A percentile compares a stretch with the other conserved stretches of the same genome.
Conservation (phyloP, 2,888 invertebrate genomes). For the Ectobius pallidus region DNA sequence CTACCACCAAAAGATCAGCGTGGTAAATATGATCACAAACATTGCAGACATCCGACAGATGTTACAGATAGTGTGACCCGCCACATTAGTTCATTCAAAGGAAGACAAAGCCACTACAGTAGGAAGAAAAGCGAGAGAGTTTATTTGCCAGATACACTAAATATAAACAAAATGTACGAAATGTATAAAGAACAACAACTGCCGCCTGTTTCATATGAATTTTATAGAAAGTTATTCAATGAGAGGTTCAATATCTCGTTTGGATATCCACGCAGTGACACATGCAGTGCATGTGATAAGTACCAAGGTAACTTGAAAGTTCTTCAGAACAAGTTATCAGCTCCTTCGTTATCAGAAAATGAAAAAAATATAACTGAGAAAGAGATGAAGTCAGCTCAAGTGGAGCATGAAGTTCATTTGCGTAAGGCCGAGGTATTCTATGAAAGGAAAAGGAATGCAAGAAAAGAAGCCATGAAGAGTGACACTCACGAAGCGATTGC, state of each 20-base stretch:
- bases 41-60: not conserved
- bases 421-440: not conserved
- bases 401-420: not conserved
- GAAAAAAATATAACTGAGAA: not conserved
- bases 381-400: not conserved
- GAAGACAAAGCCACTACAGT: not conserved
- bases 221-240: not conserved
- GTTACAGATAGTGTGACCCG: not conserved
- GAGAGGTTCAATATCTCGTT: not conserved
- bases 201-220: not conserved
- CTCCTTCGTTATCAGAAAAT: not conserved
- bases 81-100: not conserved
- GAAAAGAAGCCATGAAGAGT: not conserved
- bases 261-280: not conserved
- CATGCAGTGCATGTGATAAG: not conserved
- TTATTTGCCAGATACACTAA: conserved; percentile 7
- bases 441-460: not conserved
- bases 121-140: not conserved
- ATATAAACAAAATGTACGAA: not conserved
- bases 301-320: not conserved
- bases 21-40: not conserved
- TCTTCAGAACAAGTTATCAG: not conserved
- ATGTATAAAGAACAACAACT: too few species aligned
- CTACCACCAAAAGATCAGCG: not conserved
- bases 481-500: not conserved